phyloP scores from a whole-genome alignment of 2,797 vertebrate genomes.

The Spizella passerina region DNA sequence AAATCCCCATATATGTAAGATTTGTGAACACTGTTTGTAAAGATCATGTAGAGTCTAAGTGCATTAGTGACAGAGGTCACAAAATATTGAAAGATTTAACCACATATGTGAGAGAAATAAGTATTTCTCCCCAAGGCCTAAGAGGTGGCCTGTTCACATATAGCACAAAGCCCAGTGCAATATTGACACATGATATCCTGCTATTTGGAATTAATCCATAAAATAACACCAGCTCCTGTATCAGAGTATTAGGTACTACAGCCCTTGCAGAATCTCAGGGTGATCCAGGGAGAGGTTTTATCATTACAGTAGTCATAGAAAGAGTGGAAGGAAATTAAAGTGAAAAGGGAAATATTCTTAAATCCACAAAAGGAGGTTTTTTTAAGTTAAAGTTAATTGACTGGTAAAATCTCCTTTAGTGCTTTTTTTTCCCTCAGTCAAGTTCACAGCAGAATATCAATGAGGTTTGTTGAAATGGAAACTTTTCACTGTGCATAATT shows the following conservation, averaged over 20 bases:
- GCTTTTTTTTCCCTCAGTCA: not conserved
- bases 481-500: constrained; percentile 71
- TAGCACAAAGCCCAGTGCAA: not conserved
- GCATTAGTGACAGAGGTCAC: constrained; percentile 14
- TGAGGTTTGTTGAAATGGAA: constrained; percentile 70
- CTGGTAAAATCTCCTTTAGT: constrained; percentile 40
- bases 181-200: constrained; percentile 7
- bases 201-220: constrained; percentile 16
- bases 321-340: not conserved
- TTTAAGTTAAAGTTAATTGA: constrained; percentile 37
- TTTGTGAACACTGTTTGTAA: constrained; percentile 45
- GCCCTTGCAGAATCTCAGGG: not conserved
- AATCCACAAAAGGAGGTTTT: constrained; percentile 16
- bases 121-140: not conserved
- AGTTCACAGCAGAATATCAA: constrained; percentile 67
- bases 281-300: not conserved
- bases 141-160: not conserved
- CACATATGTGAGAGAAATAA: constrained; percentile 28
- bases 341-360: constrained; percentile 34
- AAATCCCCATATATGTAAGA: constrained; percentile 6
- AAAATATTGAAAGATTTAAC: constrained; percentile 49
- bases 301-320: not conserved
- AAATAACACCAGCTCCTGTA: not conserved
- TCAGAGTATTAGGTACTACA: not conserved
- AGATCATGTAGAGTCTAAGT: not conserved